Evolutionary conservation across 2,888 invertebrate genomes (phyloP).

Genomic region (Ptychoptera contaminata): DNA sequence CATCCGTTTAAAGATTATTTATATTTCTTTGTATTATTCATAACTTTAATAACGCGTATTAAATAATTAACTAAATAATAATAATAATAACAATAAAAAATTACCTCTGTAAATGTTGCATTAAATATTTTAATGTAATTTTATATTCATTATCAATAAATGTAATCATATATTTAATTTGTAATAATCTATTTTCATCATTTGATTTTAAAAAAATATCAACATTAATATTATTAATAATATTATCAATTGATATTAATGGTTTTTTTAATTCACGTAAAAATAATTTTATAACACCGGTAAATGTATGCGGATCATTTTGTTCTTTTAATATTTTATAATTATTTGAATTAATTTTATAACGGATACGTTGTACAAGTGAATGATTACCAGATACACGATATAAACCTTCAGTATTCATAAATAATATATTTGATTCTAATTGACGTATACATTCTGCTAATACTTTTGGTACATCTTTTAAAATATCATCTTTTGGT

Average conservation of each 20-base stretch:
- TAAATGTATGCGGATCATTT: constrained; percentile 1
- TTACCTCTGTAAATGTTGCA: constrained; percentile 1
- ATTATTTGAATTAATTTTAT: neutral
- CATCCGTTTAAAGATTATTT: too few species aligned
- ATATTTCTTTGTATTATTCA: too few species aligned
- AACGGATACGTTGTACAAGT: neutral
- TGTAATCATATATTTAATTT: neutral
- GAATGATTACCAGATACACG: constrained; percentile 1
- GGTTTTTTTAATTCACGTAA: constrained; percentile 2
- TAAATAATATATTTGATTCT: constrained; percentile 1
- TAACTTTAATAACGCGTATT: too few species aligned
- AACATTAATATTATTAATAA: neutral
- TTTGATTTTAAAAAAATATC: neutral
- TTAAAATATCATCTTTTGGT: neutral
- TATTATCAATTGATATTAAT: neutral
- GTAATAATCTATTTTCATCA: neutral
- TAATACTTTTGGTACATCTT: neutral
- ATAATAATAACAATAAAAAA: neutral
- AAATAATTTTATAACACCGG: constrained; percentile 2
- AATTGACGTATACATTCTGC: neutral
- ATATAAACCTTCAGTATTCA: neutral
- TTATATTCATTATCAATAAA: neutral
- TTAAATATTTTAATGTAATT: neutral
- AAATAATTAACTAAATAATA: neutral
- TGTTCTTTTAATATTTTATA: neutral